Percentiles rank a stretch among this genome's conserved stretches.
Conservation (phyloP, 37 sponge, comb jelly and placozoan species). For the Agelas oroides region DNA sequence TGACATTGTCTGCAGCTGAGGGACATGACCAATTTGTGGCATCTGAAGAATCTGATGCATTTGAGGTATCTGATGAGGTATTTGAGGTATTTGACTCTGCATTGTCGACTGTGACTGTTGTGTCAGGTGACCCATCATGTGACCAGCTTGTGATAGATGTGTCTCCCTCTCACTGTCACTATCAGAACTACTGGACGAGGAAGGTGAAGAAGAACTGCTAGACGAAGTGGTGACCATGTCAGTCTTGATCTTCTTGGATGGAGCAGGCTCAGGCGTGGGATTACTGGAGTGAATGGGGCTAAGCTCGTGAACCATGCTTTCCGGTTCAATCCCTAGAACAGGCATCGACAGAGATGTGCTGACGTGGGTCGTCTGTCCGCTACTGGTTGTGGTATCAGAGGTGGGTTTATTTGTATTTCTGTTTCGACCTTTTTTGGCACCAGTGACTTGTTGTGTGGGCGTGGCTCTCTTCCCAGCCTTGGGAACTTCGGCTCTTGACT, state of each 20-base stretch:
- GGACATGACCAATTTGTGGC: too few relatives aligned
- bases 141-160: not conserved
- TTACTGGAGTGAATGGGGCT: conserved; percentile 27
- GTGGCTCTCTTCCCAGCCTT: not conserved
- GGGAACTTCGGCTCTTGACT: not conserved
- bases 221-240: not conserved
- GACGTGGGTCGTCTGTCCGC: not conserved
- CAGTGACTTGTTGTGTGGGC: not conserved
- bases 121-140: not conserved
- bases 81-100: conserved; percentile 11
- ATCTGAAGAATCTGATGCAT: not conserved
- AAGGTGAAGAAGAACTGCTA: conserved; percentile 18
- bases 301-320: not conserved
- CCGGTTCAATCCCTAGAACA: not conserved
- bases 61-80: not conserved
- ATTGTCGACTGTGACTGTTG: not conserved
- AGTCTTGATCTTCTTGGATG: conserved; percentile 12
- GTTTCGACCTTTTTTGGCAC: not conserved
- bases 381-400: not conserved
- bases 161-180: conserved; percentile 25
- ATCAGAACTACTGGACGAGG: conserved; percentile 42
- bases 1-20: not conserved
- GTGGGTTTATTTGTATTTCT: not conserved
- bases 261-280: conserved; percentile 50
- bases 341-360: not conserved